phyloP scores from a whole-genome alignment of 2,888 invertebrate species.

The Drosophila nigritarsus region DNA sequence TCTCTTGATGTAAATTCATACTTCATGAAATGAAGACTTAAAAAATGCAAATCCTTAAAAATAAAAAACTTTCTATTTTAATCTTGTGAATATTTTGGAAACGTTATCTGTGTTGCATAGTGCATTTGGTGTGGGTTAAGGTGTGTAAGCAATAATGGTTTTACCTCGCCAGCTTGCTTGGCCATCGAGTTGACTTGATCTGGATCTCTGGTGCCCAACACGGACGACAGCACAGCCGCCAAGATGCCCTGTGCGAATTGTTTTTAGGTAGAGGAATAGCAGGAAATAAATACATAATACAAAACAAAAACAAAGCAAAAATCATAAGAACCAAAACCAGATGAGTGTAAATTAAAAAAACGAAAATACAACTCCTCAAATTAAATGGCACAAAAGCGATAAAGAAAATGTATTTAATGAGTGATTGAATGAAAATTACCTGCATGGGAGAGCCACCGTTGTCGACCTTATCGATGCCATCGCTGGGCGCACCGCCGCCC shows the following conservation, averaged over 20 bases:
- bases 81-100: not conserved
- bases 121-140: slow-evolving; percentile 31
- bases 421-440: slow-evolving; percentile 86
- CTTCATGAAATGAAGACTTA: not conserved
- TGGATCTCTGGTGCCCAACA: slow-evolving; percentile 96
- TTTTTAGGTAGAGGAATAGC: slow-evolving; percentile 58
- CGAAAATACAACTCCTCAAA: slow-evolving; percentile 28
- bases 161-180: slow-evolving; percentile 97
- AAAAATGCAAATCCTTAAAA: not conserved
- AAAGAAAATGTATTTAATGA: slow-evolving; percentile 17
- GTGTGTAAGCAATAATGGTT: slow-evolving; percentile 71
- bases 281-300: slow-evolving; percentile 54
- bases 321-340: slow-evolving; percentile 63
- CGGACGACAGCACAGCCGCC: slow-evolving; percentile 95
- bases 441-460: slow-evolving; percentile 95
- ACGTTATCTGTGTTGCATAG: slow-evolving; percentile 52
- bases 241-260: slow-evolving; percentile 91
- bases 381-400: slow-evolving; percentile 74
- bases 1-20: not conserved
- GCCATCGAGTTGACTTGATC: slow-evolving; percentile 97
- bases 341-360: slow-evolving; percentile 54
- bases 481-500: slow-evolving; percentile 90
- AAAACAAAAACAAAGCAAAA: slow-evolving; percentile 47
- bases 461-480: slow-evolving; percentile 96
- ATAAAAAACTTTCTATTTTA: not conserved